A percentile compares a stretch with the other conserved stretches of the same genome.
Evolutionary conservation across 2,797 vertebrate species (phyloP).

Genomic region (Aselliscus stoliczkanus): DNA sequence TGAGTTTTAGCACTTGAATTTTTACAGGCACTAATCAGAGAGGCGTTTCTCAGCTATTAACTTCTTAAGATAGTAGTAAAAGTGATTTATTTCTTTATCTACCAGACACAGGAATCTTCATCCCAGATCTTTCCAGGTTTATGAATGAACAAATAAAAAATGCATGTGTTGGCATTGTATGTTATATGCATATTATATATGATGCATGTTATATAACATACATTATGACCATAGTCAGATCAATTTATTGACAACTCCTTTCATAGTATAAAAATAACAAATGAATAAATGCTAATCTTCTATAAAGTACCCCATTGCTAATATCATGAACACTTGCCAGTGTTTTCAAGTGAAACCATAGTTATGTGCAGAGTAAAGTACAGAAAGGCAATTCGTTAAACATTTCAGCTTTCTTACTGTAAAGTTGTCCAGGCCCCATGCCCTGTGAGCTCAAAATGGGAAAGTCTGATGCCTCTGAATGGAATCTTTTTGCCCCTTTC

Average conservation of each 20-base stretch:
- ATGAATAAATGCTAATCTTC: background rate
- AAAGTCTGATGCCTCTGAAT: background rate
- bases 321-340: background rate
- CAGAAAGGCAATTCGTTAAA: background rate
- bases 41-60: background rate
- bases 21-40: background rate
- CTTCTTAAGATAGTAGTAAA: background rate
- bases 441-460: background rate
- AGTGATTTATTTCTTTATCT: background rate
- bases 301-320: background rate
- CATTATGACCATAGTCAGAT: background rate
- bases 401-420: background rate
- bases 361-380: background rate
- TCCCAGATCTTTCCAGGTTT: background rate
- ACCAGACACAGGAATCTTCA: background rate
- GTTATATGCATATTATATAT: background rate
- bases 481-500: conserved; percentile 39
- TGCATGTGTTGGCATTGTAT: background rate
- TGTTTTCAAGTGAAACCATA: background rate
- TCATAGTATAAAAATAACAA: background rate
- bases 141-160: background rate
- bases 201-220: background rate
- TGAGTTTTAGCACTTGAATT: background rate
- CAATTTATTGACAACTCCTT: background rate
- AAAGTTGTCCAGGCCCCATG: background rate